Conservation (phyloP, 2,888 invertebrate species). For the Tridacna crocea region DNA sequence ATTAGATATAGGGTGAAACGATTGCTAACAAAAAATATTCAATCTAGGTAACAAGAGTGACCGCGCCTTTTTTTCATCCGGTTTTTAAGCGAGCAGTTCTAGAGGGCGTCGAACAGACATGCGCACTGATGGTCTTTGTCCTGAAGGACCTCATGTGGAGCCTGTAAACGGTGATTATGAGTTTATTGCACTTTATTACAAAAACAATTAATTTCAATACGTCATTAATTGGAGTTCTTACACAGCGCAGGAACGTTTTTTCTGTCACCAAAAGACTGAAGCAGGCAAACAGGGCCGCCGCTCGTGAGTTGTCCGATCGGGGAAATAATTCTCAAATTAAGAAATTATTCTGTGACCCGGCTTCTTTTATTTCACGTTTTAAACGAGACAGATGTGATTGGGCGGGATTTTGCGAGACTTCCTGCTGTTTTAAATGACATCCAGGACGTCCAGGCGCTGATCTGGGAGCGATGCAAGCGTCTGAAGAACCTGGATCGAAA, state of each 20-base stretch:
- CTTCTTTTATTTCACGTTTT: constrained; percentile 61
- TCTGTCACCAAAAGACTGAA: constrained; percentile 20
- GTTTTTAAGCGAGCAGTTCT: too few relatives aligned
- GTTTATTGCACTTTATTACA: constrained; percentile 20
- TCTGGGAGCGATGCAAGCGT: constrained; percentile 27
- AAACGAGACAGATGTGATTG: constrained; percentile 68
- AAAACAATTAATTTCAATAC: constrained; percentile 29
- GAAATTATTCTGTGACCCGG: constrained; percentile 60
- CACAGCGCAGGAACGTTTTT: constrained; percentile 13
- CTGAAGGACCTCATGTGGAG: background rate
- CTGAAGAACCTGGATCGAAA: constrained; percentile 16
- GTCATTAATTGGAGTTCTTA: constrained; percentile 13
- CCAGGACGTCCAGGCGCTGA: constrained; percentile 37
- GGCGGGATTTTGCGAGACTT: constrained; percentile 62
- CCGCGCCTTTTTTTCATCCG: too few relatives aligned
- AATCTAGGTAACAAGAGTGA: too few relatives aligned
- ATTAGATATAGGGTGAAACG: too few relatives aligned
- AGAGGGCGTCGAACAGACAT: too few relatives aligned
- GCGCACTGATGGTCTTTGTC: background rate
- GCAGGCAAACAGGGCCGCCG: constrained; percentile 42
- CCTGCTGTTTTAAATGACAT: constrained; percentile 66
- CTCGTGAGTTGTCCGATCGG: constrained; percentile 55
- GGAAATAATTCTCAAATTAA: constrained; percentile 56
- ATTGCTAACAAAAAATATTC: too few relatives aligned
- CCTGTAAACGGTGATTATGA: constrained; percentile 2